Evolutionary conservation across 2,888 invertebrate genomes (phyloP).

Genomic region (Hypena proboscidalis): DNA sequence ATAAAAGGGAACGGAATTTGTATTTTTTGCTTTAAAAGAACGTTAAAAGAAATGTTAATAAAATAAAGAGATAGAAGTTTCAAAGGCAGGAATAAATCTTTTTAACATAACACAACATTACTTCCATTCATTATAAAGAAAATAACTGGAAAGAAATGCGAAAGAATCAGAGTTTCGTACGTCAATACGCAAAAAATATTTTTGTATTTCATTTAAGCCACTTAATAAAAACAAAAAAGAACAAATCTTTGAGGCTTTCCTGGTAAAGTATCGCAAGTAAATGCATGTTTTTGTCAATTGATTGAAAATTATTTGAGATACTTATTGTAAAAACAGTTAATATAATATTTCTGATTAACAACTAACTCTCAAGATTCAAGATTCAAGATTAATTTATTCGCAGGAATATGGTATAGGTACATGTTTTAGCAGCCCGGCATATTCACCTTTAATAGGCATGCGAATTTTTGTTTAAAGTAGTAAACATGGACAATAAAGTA

Average conservation of each 20-base stretch:
- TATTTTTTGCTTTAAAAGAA: conserved; percentile 9
- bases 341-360: too few species aligned
- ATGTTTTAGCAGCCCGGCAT: too few species aligned
- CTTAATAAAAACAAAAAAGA: conserved; percentile 3
- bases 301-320: too few species aligned
- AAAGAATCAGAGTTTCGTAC: conserved; percentile 8
- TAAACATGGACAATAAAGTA: too few species aligned
- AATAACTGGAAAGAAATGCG: conserved; percentile 16
- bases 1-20: conserved; percentile 15
- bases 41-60: conserved; percentile 20
- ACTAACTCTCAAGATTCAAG: too few species aligned
- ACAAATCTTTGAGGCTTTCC: background rate
- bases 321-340: too few species aligned
- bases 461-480: too few species aligned
- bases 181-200: conserved; percentile 4
- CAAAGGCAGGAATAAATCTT: conserved; percentile 31
- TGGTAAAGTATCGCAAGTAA: background rate
- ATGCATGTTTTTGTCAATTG: background rate
- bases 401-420: too few species aligned
- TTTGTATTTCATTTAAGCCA: conserved; percentile 4
- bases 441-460: too few species aligned
- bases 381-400: too few species aligned
- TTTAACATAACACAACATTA: conserved; percentile 22
- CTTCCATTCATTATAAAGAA: conserved; percentile 21
- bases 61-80: conserved; percentile 28